These are phyloP conservation scores for Emydoidea blandingii DNA, from an alignment of 2,797 vertebrate genomes.

Conservation along the genomic window DNA sequence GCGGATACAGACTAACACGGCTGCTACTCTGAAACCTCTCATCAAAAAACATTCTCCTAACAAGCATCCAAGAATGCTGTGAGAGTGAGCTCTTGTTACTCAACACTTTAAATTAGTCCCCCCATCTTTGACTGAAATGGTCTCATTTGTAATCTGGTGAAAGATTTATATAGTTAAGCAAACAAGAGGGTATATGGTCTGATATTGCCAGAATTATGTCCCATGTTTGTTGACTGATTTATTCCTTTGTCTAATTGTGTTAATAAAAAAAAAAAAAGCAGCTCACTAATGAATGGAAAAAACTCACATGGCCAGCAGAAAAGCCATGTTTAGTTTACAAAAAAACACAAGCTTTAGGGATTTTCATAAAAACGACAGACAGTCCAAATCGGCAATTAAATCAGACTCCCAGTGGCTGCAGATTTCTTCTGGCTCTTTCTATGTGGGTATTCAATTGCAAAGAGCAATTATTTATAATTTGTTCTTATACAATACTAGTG, in stretches of 20 bases:
- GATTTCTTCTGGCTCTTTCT: conserved; percentile 56
- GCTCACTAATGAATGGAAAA: conserved; percentile 72
- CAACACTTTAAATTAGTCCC: not conserved
- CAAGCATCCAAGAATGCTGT: not conserved
- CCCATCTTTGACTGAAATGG: not conserved
- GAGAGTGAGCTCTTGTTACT: not conserved
- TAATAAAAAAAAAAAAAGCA: not conserved
- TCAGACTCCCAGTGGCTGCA: conserved; percentile 62
- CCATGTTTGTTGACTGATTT: conserved; percentile 68
- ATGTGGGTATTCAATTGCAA: conserved; percentile 61
- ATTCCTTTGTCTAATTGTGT: conserved; percentile 71
- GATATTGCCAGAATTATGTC: conserved; percentile 59
- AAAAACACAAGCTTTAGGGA: conserved; percentile 66
- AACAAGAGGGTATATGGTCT: not conserved
- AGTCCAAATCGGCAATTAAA: conserved; percentile 68
- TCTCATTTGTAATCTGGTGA: conserved; percentile 59
- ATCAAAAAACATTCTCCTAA: not conserved
- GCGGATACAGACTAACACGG: too few relatives aligned
- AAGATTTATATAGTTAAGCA: conserved; percentile 65
- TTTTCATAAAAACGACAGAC: conserved; percentile 65
- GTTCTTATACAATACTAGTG: conserved; percentile 66
- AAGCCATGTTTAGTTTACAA: conserved; percentile 57
- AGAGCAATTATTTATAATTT: conserved; percentile 71
- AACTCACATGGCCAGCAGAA: conserved; percentile 44
- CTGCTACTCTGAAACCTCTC: too few relatives aligned